These are phyloP conservation scores for Ascidia mentula DNA, from an alignment of 23 tunicate genomes.

Conservation along the genomic window DNA sequence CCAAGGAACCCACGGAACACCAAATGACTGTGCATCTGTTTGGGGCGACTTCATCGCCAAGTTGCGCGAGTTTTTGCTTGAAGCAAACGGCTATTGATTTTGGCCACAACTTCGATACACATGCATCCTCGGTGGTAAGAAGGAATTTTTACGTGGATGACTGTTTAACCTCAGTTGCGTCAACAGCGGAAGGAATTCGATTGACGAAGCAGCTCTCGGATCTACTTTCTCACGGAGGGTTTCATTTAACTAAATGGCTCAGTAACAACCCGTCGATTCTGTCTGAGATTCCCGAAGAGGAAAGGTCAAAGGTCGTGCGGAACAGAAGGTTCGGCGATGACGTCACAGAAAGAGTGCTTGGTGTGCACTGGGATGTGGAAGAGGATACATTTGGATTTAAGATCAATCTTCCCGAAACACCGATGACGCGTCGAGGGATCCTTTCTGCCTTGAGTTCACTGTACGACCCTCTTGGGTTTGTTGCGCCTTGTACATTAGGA, in stretches of 20 bases:
- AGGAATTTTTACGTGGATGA: slow-evolving; percentile 36
- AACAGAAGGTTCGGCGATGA: background rate
- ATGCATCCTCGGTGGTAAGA: background rate
- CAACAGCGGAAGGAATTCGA: background rate
- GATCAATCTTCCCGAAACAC: background rate
- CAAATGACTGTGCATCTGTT: slow-evolving; percentile 14
- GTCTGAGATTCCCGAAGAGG: background rate
- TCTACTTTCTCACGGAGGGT: slow-evolving; percentile 9
- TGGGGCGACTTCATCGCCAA: slow-evolving; percentile 18
- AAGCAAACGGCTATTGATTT: slow-evolving; percentile 7
- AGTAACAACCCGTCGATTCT: background rate
- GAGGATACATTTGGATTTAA: slow-evolving; percentile 17
- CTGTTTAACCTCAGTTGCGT: slow-evolving; percentile 13
- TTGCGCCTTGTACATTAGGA: background rate
- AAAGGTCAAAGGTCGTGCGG: slow-evolving; percentile 2
- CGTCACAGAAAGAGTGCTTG: slow-evolving; percentile 17
- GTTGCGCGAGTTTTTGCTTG: slow-evolving; percentile 13
- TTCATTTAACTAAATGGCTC: slow-evolving; percentile 31
- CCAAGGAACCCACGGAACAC: slow-evolving; percentile 1
- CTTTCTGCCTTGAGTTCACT: slow-evolving; percentile 18
- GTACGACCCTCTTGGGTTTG: slow-evolving; percentile 19
- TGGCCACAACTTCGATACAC: background rate
- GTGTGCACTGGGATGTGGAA: slow-evolving; percentile 15
- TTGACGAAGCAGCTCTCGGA: background rate
- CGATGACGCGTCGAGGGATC: slow-evolving; percentile 13